Base-by-base conservation (phyloP, 1,140 invertebrate genomes). In the Hydropsyche tenuis region DNA sequence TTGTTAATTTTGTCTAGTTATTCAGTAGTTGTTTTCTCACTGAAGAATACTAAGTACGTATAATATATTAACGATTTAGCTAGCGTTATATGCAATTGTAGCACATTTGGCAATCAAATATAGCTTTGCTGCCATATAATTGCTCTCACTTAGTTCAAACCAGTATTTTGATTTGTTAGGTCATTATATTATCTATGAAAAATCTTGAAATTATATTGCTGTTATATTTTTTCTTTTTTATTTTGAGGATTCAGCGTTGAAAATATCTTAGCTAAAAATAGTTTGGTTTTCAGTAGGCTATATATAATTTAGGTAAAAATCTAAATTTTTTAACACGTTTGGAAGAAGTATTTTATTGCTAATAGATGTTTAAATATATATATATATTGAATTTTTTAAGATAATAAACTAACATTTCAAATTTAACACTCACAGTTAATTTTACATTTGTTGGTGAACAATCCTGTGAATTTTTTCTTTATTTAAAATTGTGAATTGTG, bases 121-220 rank as follows among this genome's bases (percentile, higher is more conserved):
- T 69, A 70, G 71, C 71, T 76, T 73, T 53, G 51, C 70, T 76
- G 74, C 74, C 74, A 76, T 76, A 76, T 76, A 65, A 37, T 48
- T 48, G 23, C 56, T 60, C 23, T 25, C 56, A 23, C 56, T 20
- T 60, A 60, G 56, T 60, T 60, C 23, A 12, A 27, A 23, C 30
- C 56, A 60, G 56, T 60, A 60, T 60, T 60, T 60, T 60, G 20
- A 23, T 60, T 60, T 11, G 56, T 25, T 60, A 53, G 48, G n/a
- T 53, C 20, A 48, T 16, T 48, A 48, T 48, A 48, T 48, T 48
- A 48, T n/a, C 30, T 48, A 48, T n/a, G 14, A 3, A 48, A n/a
- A 48, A 48, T 48, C 2, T 3, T 37, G 9, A 37, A 37, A 37
- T 37, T 37, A 37, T 4, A 37, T 37, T 37, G 30, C 30, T 37